Conservation (phyloP, 2,888 invertebrate species). For the Arenicola marina region DNA sequence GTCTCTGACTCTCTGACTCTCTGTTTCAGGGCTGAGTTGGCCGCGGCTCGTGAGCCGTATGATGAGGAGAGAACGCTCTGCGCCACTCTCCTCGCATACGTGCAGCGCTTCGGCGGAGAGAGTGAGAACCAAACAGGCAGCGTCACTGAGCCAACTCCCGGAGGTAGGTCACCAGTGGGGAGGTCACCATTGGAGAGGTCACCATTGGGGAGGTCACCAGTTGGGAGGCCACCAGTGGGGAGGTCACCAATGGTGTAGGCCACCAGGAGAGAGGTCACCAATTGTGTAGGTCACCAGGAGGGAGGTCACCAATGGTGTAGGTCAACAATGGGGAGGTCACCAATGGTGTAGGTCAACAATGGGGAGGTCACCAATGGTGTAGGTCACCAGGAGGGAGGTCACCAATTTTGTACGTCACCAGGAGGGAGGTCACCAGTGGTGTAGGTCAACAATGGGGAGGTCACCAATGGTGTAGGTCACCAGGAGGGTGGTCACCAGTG, state of each 20-base stretch:
- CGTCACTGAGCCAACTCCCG: neutral
- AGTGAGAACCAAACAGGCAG: neutral
- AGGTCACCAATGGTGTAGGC: too few species aligned
- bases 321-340: too few species aligned
- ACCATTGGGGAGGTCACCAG: neutral
- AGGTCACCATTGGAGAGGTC: neutral
- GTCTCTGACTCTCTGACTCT: neutral
- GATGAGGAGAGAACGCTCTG: constrained; percentile 49
- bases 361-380: neutral
- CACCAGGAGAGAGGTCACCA: neutral
- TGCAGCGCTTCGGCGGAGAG: constrained; percentile 37
- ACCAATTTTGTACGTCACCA: too few species aligned
- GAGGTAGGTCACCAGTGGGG: neutral
- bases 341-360: too few species aligned
- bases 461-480: neutral
- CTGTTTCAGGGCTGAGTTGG: constrained; percentile 43
- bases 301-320: too few species aligned
- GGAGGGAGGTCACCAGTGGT: too few species aligned
- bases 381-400: neutral
- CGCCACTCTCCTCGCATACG: constrained; percentile 47
- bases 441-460: neutral
- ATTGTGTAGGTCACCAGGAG: neutral
- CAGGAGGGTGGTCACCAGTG: neutral
- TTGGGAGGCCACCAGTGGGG: too few species aligned
- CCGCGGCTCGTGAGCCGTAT: constrained; percentile 41